phyloP scores from a whole-genome alignment of 37 sponge, comb jelly and placozoan genomes.

The Mnemiopsis leidyi region DNA sequence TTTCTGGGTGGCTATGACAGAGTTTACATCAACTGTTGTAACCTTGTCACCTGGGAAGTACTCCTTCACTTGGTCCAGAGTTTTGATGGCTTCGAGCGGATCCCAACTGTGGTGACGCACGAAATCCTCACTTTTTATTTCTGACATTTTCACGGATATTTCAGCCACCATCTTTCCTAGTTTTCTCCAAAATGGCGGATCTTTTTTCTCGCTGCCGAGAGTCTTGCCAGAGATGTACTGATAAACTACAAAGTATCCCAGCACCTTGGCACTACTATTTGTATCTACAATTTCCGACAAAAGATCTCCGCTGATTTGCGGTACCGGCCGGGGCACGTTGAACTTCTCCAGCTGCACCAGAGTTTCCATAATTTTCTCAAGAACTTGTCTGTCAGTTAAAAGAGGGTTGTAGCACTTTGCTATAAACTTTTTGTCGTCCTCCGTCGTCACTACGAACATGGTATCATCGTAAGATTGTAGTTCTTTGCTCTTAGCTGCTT shows the following conservation, averaged over 20 bases:
- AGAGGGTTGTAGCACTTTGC: conserved; percentile 52
- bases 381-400: neutral
- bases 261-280: too few relatives aligned
- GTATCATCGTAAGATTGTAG: conserved; percentile 4
- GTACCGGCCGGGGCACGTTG: conserved; percentile 18
- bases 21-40: neutral
- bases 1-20: neutral
- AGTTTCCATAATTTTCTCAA: neutral
- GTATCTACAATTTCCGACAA: too few relatives aligned
- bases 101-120: neutral
- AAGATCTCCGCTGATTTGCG: neutral
- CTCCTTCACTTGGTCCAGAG: neutral
- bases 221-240: neutral
- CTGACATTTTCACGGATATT: neutral
- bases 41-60: neutral
- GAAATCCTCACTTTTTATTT: neutral
- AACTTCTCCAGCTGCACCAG: conserved; percentile 18
- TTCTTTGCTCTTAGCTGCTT: neutral
- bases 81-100: neutral
- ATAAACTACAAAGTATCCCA: neutral
- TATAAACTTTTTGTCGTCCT: neutral
- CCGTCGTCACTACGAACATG: neutral
- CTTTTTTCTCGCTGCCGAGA: neutral
- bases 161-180: neutral
- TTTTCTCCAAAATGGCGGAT: neutral